Evolutionary conservation across 2,113 vertebrate species (phyloP), one percentile per base, ranked within the genome.

Genomic region (Microcebus griseorufus): DNA sequence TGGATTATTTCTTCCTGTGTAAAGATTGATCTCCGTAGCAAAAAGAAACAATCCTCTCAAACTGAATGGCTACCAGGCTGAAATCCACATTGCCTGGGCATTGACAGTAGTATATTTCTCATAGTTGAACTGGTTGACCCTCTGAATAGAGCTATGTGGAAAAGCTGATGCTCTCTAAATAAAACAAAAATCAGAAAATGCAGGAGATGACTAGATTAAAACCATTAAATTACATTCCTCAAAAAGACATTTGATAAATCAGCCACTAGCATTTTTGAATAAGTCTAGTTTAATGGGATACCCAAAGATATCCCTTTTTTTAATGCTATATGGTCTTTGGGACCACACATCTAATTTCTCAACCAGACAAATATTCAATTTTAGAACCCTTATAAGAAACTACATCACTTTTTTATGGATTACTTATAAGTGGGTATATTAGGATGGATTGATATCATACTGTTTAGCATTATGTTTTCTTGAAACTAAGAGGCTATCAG

Each of bases 161-260:
- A 80, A 97, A 78, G 94, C 93, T 97, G 94, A 97, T 83, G 88
- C 93, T 97, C 97, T 97, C 89, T 85, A 97, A 93, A 95, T 97
- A 92, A 84, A 97, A 64, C 42, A 51, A 80, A 78, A 98, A 80
- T 95, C 95, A 97, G 97, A 98, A 97, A 97, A 97, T 42, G 97
- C 42, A 78, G 94, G 92, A 39, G 14, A 27, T 14, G 72, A 90
- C 64, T 53, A 60, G 42, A 45, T 72, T 97, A 90, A 98, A 97
- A 97, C 93, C 96, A 97, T 97, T 88, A 95, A 98, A 88, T 95
- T 97, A 97, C 85, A 94, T 97, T 96, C 93, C 96, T 97, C 95
- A 95, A 97, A 98, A 98, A 97, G 93, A 76, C 8, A 65, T 20
- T 78, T 65, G 69, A 83, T 55, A 90, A 93, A 87, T 87, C 4